Percentiles rank a stretch among this genome's conserved stretches.
phyloP scores from a whole-genome alignment of 23 tunicate species.

The Phallusia fumigata region DNA sequence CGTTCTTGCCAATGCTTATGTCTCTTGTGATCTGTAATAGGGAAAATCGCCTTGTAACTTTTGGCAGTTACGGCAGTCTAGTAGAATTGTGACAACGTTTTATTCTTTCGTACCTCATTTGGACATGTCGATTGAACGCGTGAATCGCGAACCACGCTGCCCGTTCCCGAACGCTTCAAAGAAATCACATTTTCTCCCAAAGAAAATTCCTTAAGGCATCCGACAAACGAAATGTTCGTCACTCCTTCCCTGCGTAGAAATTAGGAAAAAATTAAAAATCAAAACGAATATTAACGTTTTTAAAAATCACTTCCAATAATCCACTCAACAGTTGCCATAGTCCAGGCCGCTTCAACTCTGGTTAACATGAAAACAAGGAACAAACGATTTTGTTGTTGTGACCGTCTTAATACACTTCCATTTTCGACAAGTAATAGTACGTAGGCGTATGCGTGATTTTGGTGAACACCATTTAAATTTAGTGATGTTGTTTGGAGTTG shows the following conservation, averaged over 20 bases:
- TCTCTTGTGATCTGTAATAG: slow-evolving; percentile 33
- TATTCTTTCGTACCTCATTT: slow-evolving; percentile 19
- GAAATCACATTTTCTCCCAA: slow-evolving; percentile 18
- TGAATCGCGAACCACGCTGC: slow-evolving; percentile 39
- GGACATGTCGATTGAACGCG: slow-evolving; percentile 66
- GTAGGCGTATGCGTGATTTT: not conserved
- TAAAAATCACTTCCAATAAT: too few relatives aligned
- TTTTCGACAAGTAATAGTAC: too few relatives aligned
- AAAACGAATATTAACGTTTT: too few relatives aligned
- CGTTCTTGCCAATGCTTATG: slow-evolving; percentile 48
- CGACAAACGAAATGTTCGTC: slow-evolving; percentile 49
- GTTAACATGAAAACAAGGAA: too few relatives aligned
- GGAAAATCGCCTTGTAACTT: too few relatives aligned
- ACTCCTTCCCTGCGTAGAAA: slow-evolving; percentile 38
- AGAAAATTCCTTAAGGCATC: slow-evolving; percentile 59
- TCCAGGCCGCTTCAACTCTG: too few relatives aligned
- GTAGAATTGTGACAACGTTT: too few relatives aligned
- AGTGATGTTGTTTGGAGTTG: not conserved
- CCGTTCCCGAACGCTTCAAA: slow-evolving; percentile 26
- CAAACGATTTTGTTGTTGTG: too few relatives aligned
- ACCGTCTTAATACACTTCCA: too few relatives aligned
- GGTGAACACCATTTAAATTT: not conserved
- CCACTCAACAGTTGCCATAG: too few relatives aligned
- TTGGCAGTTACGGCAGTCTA: not conserved
- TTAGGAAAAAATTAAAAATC: too few relatives aligned